phyloP scores from a whole-genome alignment of 2,888 invertebrate species.

The Eilema griseolum region DNA sequence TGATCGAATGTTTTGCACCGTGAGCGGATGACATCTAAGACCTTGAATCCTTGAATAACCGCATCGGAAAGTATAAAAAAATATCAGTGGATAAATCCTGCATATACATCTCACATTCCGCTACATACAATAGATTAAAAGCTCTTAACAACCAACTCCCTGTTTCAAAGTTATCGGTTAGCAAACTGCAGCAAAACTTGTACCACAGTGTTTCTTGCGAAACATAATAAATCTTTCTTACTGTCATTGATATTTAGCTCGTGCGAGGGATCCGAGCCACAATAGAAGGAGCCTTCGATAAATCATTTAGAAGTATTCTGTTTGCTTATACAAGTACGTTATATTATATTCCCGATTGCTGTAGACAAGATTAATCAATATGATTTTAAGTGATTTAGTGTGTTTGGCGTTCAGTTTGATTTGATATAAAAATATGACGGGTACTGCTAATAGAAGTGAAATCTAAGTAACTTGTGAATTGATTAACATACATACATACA shows the following conservation, averaged over 20 bases:
- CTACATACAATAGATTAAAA: constrained; percentile 64
- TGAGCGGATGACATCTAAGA: too few relatives aligned
- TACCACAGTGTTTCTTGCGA: constrained; percentile 70
- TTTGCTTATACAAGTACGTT: constrained; percentile 62
- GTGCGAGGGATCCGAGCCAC: constrained; percentile 70
- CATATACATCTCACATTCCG: constrained; percentile 40
- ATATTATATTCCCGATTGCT: constrained; percentile 43
- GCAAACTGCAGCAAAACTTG: constrained; percentile 77
- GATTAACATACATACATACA: too few relatives aligned
- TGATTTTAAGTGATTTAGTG: constrained; percentile 14
- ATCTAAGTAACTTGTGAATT: too few relatives aligned
- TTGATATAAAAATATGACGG: neutral
- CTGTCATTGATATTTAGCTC: constrained; percentile 84
- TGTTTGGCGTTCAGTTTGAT: neutral
- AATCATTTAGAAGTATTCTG: constrained; percentile 78
- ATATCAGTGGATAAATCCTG: constrained; percentile 22
- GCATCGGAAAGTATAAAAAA: neutral
- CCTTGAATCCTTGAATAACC: neutral
- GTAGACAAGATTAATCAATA: constrained; percentile 45
- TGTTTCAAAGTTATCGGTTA: constrained; percentile 72
- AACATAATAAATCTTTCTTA: constrained; percentile 83
- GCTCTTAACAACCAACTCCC: constrained; percentile 68
- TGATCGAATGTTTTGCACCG: too few relatives aligned
- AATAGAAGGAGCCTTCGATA: constrained; percentile 69
- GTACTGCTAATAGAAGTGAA: too few relatives aligned